Conservation (phyloP, 2,888 invertebrate genomes). For the Orchesella flavescens region DNA sequence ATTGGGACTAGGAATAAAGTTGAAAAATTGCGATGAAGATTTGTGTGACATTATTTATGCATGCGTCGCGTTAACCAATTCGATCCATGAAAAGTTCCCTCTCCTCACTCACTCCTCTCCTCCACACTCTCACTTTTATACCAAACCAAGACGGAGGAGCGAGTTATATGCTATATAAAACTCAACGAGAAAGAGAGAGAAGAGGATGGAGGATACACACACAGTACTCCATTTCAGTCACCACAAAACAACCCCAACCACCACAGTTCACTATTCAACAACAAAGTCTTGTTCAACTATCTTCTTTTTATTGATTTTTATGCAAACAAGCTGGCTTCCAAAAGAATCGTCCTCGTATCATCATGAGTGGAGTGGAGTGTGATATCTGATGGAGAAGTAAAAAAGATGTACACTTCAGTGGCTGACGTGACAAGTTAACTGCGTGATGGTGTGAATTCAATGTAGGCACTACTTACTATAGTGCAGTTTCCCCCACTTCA, state of each 20-base stretch:
- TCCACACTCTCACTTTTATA: conserved; percentile 4
- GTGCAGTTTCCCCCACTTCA: no score
- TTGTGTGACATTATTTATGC: conserved; percentile 52
- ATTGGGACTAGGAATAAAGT: conserved; percentile 22
- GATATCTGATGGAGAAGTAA: conserved; percentile 61
- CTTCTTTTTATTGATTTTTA: conserved; percentile 72
- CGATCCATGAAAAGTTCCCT: conserved; percentile 32
- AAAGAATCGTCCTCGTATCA: conserved; percentile 66
- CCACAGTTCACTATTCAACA: conserved; percentile 63
- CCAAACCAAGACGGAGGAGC: conserved; percentile 8
- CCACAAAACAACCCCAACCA: conserved; percentile 65
- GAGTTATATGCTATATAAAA: not conserved
- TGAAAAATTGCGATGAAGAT: conserved; percentile 41
- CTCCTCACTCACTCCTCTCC: conserved; percentile 9
- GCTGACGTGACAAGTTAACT: conserved; percentile 66
- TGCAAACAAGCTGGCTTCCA: conserved; percentile 72
- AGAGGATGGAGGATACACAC: conserved; percentile 5
- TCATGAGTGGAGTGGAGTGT: conserved; percentile 55
- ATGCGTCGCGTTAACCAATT: conserved; percentile 50
- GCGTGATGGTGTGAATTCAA: conserved; percentile 27
- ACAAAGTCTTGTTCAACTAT: conserved; percentile 64
- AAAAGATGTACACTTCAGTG: conserved; percentile 48
- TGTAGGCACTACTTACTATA: not conserved
- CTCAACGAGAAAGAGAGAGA: not conserved
- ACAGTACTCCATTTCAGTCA: conserved; percentile 26